phyloP scores from a whole-genome alignment of 2,797 vertebrate species.

The Melanotaenia nigrans region DNA sequence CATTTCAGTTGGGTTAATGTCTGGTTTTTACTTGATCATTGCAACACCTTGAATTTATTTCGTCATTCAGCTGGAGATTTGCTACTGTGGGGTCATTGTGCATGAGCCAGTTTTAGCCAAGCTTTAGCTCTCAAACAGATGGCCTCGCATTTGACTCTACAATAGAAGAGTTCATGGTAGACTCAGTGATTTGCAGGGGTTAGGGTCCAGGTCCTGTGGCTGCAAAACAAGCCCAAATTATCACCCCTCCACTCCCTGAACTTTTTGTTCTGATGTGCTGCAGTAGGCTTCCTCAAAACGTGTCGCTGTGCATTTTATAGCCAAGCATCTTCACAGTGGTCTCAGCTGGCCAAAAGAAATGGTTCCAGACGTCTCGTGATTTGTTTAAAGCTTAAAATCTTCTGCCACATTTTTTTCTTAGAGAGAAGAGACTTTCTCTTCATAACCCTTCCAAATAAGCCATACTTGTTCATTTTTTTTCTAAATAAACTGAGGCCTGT shows the following conservation, averaged over 20 bases:
- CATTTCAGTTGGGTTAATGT: too few species aligned
- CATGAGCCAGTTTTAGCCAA: too few species aligned
- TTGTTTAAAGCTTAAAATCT: neutral
- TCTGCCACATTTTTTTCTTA: neutral
- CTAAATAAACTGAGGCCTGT: too few species aligned
- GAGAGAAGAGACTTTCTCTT: neutral
- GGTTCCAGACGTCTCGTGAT: neutral
- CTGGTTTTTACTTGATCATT: neutral
- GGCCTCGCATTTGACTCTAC: neutral
- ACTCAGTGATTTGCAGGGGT: neutral
- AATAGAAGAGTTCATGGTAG: neutral
- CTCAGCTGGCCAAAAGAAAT: neutral
- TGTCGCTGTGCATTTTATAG: neutral
- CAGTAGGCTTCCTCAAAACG: neutral
- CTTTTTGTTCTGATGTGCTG: neutral
- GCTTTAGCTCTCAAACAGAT: too few species aligned
- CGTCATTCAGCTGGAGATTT: too few species aligned
- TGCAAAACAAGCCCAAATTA: neutral
- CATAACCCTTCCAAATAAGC: neutral
- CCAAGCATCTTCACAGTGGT: neutral
- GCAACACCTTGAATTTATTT: too few species aligned
- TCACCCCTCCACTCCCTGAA: neutral
- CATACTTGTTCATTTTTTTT: too few species aligned
- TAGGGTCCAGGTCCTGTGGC: neutral
- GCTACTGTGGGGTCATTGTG: too few species aligned